These are phyloP conservation scores for Sebastiscus albofasciatus DNA, from an alignment of 2,797 vertebrate genomes.

Conservation along the genomic window DNA sequence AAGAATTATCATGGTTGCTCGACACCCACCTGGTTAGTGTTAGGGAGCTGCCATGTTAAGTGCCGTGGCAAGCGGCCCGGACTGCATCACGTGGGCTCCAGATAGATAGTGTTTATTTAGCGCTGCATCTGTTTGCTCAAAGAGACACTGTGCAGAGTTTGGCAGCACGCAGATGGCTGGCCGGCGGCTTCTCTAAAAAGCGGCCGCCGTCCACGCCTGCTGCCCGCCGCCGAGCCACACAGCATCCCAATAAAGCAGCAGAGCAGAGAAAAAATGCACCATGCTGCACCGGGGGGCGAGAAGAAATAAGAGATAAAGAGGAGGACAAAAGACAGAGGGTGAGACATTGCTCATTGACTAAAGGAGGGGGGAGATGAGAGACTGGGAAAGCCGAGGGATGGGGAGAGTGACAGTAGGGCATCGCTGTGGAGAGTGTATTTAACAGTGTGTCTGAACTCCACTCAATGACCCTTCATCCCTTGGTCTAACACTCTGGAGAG, in stretches of 20 bases:
- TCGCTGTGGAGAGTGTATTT: constrained; percentile 34
- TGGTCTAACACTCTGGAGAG: constrained; percentile 31
- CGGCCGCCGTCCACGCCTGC: constrained; percentile 11
- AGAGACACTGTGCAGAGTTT: constrained; percentile 35
- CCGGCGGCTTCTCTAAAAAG: constrained; percentile 21
- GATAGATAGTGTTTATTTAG: constrained; percentile 76
- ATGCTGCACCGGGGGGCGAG: background rate
- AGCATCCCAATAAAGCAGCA: constrained; percentile 4
- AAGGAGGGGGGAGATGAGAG: constrained; percentile 23
- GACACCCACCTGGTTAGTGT: constrained; percentile 61
- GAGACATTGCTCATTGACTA: constrained; percentile 20
- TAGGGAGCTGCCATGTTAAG: constrained; percentile 55
- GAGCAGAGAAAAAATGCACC: background rate
- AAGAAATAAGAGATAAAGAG: background rate
- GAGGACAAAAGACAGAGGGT: constrained; percentile 20
- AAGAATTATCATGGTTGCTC: constrained; percentile 43
- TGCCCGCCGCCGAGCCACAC: background rate
- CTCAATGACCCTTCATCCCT: constrained; percentile 44
- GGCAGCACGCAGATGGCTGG: constrained; percentile 64
- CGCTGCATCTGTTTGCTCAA: constrained; percentile 68
- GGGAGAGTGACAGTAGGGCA: background rate
- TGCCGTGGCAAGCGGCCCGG: constrained; percentile 37
- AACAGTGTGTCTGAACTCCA: constrained; percentile 33
- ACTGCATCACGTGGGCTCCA: constrained; percentile 23
- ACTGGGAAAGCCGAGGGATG: constrained; percentile 4